Percentiles rank a stretch among this genome's conserved stretches.
These are phyloP conservation scores for Gymnogyps californianus DNA, from an alignment of 2,113 vertebrate genomes.

Conservation along the genomic window DNA sequence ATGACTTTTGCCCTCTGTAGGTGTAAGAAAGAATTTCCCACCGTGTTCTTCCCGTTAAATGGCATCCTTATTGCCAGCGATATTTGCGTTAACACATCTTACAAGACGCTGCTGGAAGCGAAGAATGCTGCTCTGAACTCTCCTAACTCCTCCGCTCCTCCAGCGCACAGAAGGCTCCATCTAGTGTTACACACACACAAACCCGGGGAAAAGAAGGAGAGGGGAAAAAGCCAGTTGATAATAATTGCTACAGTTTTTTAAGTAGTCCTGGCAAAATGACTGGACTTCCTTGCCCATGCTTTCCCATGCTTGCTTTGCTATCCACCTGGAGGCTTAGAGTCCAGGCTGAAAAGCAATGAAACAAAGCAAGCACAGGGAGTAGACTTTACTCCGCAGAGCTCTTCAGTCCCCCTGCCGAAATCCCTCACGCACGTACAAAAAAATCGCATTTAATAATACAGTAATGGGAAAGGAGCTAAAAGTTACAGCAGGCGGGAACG, in stretches of 20 bases:
- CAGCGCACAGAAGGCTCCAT: constrained; percentile 12
- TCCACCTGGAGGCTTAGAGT: neutral
- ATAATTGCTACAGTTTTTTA: neutral
- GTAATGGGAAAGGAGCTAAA: rapidly evolving
- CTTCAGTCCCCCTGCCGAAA: neutral
- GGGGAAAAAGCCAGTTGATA: rapidly evolving
- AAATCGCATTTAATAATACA: rapidly evolving
- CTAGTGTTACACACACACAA: neutral
- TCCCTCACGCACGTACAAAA: rapidly evolving
- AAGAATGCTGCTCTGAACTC: neutral
- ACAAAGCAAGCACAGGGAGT: neutral
- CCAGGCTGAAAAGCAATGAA: neutral
- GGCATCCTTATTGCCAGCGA: rapidly evolving
- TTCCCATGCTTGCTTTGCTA: neutral
- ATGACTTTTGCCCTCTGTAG: neutral
- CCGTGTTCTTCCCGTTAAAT: rapidly evolving
- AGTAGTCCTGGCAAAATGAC: neutral
- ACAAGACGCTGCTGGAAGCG: rapidly evolving
- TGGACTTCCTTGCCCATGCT: neutral
- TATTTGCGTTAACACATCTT: rapidly evolving
- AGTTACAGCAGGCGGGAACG: neutral
- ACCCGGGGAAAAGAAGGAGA: neutral
- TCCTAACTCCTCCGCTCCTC: neutral
- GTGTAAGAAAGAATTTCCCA: neutral
- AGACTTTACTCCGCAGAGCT: neutral